Percentiles rank a stretch among this genome's conserved stretches.
phyloP scores from a whole-genome alignment of 30 jellyfish, hydroid and myxozoan species.

The Turritopsis dohrnii region DNA sequence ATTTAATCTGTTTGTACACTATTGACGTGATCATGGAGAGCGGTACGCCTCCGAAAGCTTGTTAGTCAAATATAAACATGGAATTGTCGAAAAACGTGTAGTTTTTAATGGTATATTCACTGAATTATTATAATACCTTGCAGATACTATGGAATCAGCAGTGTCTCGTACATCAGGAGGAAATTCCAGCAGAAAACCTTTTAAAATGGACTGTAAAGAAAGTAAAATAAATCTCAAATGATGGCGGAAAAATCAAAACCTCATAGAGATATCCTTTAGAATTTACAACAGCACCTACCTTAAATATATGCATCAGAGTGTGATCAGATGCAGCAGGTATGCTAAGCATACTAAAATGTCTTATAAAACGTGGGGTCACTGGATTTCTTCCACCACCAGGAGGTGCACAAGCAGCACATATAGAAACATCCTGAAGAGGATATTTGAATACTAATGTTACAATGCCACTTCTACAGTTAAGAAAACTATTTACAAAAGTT shows the following conservation, averaged over 20 bases:
- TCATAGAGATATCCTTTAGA: background rate
- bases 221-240: background rate
- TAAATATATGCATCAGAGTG: constrained; percentile 72
- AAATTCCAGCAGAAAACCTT: constrained; percentile 78
- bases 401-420: constrained; percentile 97
- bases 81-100: too few relatives aligned
- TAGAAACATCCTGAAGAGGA: constrained; percentile 63
- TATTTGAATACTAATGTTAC: background rate
- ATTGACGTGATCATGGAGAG: too few relatives aligned
- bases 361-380: constrained; percentile 86
- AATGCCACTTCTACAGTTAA: background rate
- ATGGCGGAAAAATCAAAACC: too few relatives aligned
- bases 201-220: constrained; percentile 60
- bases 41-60: too few relatives aligned
- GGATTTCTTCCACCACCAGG: constrained; percentile 99
- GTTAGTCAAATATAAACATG: too few relatives aligned
- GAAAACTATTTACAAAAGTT: too few relatives aligned
- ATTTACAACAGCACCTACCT: constrained; percentile 28
- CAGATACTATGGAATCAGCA: constrained; percentile 77
- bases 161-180: constrained; percentile 78
- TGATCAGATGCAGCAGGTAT: constrained; percentile 77
- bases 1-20: too few relatives aligned
- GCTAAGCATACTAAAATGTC: constrained; percentile 88
- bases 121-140: constrained; percentile 78
- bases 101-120: too few relatives aligned